Base-by-base conservation (phyloP, 2,888 invertebrate species). In the Epinotia ramella region DNA sequence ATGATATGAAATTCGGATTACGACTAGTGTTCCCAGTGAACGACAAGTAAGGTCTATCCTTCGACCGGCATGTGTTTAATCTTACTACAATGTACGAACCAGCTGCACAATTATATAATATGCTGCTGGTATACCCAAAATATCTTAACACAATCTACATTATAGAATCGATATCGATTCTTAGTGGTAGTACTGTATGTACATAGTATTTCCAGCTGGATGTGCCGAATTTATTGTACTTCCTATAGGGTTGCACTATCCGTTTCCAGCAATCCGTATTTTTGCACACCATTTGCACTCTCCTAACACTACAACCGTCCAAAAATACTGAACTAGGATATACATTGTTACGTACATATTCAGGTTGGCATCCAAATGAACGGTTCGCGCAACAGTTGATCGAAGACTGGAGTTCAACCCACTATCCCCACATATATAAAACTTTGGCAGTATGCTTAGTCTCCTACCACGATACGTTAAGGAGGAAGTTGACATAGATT, bases 351-450 rank as follows among this genome's bases (percentile, higher is more conserved):
- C 89, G 84, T 89, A 89, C 86, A 79, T 84, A 81, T 65, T 73
- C 78, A 78, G 59, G 76, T 69, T 67, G 70, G 78, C 81, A 82
- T 84, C 80, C 79, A 80, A 79, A 81, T 83, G 84, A 83, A 79
- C 83, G 81, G 80, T 77, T 80, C 77, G 80, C 80, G 80, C 87
- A 86, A 86, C 84, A 80, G 89, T 84, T 84, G 80, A 80, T 77
- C 77, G 81, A 83, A 81, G 78, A 91, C 90, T 91, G 87, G 87
- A 82, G 81, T 78, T 76, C 76, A 77, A 40, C 68, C 79, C 85
- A 75, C 79, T 78, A 85, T 84, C 88, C 79, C 86, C 85, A 84
- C 85, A 87, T 85, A 82, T 91, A 87, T 90, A 89, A 89, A 86
- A 88, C 80, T 77, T 80, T 81, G 79, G 81, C 80, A 73, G 71